A percentile compares a stretch with the other conserved stretches of the same genome.
Conservation (phyloP, 2,888 invertebrate genomes). For the Helobdella robusta region DNA sequence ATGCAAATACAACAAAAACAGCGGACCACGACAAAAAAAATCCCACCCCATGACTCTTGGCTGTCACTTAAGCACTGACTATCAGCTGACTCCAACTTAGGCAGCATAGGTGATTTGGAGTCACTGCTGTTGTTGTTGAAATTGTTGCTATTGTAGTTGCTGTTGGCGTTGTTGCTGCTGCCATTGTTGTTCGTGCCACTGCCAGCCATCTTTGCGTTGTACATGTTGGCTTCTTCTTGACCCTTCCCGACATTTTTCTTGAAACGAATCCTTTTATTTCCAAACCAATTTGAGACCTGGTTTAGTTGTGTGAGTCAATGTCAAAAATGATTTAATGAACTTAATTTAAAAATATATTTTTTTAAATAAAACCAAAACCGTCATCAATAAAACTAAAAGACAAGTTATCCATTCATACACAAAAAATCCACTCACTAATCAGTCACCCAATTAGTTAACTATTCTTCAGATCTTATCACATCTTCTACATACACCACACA, state of each 20-base stretch:
- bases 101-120: constrained; percentile 24
- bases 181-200: background rate
- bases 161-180: background rate
- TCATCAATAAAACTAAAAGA: no score
- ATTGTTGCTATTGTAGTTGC: background rate
- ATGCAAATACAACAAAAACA: no score
- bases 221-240: constrained; percentile 96
- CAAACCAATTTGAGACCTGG: constrained; percentile 77
- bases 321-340: background rate
- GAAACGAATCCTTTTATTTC: constrained; percentile 97
- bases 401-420: no score
- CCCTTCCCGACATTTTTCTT: constrained; percentile 99
- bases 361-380: background rate
- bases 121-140: background rate
- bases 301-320: no score
- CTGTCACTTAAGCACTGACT: constrained; percentile 29
- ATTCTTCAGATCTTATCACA: background rate
- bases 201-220: constrained; percentile 75
- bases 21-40: no score
- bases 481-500: background rate
- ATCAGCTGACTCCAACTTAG: constrained; percentile 28
- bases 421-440: no score
- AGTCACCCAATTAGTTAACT: background rate
- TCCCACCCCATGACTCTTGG: constrained; percentile 28
- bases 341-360: background rate